Evolutionary conservation across 1,140 invertebrate genomes (phyloP), one percentile per base, ranked within the genome.

Genomic region (Dreissena rostriformis): DNA sequence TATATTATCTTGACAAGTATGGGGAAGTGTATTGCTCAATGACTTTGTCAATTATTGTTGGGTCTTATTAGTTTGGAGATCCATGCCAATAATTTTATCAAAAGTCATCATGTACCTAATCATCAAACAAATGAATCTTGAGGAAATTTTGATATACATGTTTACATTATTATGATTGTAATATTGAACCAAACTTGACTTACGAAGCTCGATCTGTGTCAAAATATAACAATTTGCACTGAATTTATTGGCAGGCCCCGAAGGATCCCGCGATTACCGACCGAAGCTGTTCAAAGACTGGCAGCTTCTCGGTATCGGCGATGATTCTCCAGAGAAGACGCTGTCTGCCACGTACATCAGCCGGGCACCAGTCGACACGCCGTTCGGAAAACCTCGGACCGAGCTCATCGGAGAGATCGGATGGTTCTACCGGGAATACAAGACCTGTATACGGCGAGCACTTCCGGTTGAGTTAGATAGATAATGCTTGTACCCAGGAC

Each of bases 321-420:
- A 52, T 7, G 26, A 49, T 17, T 75, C 80, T 0, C 49, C 80
- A 7, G 80, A 82, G 61, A 82, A 82, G 53, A 82, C 80, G n/a
- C 49, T 82, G 17, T 74, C 71, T 10, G 57, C 80, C n/a, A 82
- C 80, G 22, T 82, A 82, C 70, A 82, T 82, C 11, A 82, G 80
- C 49, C 71, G 80, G 2, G 80, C 80, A 26, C 80, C 63, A 29
- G 1, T 49, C 1, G 72, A 75, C 26, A 57, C 74, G 24, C 80
- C 80, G 11, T 74, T 82, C 49, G 17, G 53, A 10, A 55, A 65
- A 65, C n/a, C 55, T 7, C 10, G 80, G 10, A 28, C 8, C 1
- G 63, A 67, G 4, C 49, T 66, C 15, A 75, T 82, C 6, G 80
- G 80, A 19, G 80, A 82, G 49, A 82, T 82, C 49, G 80, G 80